A percentile compares a stretch with the other conserved stretches of the same genome.
phyloP scores from a whole-genome alignment of 2,888 invertebrate species.

The Xanthorhoe designata region DNA sequence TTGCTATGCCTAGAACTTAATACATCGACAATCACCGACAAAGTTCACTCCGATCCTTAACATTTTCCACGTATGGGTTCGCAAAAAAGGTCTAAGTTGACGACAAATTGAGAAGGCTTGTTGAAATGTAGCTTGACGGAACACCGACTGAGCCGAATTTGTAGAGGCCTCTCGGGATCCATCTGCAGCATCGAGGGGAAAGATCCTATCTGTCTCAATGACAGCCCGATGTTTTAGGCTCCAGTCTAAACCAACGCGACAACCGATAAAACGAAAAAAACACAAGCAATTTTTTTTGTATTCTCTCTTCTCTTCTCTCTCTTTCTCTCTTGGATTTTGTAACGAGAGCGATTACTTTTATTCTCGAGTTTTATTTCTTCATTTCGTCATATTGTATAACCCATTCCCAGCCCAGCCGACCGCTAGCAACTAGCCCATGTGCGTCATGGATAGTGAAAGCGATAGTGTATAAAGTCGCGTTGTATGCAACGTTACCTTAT shows the following conservation, averaged over 20 bases:
- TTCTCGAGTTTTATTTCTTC: no score
- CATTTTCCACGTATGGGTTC: neutral
- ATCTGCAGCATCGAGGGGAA: slow-evolving; percentile 8
- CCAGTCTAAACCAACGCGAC: neutral
- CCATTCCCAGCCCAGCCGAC: no score
- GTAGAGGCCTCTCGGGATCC: neutral
- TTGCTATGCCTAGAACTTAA: no score
- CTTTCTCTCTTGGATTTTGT: no score
- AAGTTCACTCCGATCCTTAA: neutral
- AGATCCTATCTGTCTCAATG: slow-evolving; percentile 21
- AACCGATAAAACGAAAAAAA: neutral
- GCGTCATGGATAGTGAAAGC: no score
- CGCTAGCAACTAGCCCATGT: no score
- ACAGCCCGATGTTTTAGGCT: slow-evolving; percentile 1
- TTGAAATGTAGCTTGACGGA: slow-evolving; percentile 1
- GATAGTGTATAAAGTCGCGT: neutral
- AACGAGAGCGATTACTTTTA: no score
- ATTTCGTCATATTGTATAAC: no score
- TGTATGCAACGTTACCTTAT: neutral
- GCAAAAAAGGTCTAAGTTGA: neutral
- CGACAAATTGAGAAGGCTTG: neutral
- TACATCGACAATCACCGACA: no score
- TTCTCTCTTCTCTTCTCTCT: no score
- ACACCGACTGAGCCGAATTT: slow-evolving; percentile 6
- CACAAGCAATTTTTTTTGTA: no score